These are phyloP conservation scores for Notolabrus celidotus DNA, from an alignment of 2,797 vertebrate genomes.

Conservation along the genomic window DNA sequence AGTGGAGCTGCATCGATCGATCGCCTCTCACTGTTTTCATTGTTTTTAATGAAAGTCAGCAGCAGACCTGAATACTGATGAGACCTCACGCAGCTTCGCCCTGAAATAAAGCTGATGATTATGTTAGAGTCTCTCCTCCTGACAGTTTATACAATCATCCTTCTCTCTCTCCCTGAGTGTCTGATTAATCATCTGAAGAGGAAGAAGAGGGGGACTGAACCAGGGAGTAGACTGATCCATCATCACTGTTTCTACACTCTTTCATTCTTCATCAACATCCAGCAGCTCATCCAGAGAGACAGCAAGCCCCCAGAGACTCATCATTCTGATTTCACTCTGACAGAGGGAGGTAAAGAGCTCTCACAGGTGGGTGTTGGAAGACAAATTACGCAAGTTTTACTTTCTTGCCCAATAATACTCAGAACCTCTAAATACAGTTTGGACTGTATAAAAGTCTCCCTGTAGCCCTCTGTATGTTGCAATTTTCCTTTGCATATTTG, in stretches of 20 bases:
- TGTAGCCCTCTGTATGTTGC: no score
- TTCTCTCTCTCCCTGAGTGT: not conserved
- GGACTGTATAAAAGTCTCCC: no score
- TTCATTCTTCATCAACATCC: not conserved
- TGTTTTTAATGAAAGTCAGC: conserved; percentile 63
- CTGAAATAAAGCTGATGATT: not conserved
- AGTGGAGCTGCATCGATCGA: conserved; percentile 52
- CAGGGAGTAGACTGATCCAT: not conserved
- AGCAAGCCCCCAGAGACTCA: not conserved
- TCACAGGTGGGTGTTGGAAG: no score
- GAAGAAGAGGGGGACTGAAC: not conserved
- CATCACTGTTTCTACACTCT: not conserved
- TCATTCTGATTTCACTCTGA: not conserved
- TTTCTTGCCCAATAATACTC: no score
- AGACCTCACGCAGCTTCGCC: not conserved
- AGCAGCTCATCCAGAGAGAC: no score
- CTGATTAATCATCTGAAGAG: conserved; percentile 3
- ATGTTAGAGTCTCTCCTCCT: not conserved
- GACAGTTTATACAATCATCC: no score
- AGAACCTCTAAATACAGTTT: no score
- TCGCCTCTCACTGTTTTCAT: conserved; percentile 54
- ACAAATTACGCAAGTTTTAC: no score
- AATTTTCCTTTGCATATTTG: no score
- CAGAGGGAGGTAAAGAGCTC: no score
- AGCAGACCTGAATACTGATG: conserved; percentile 61